A percentile compares a stretch with the other conserved stretches of the same genome.
These are phyloP conservation scores for Ptychoptera contaminata DNA, from an alignment of 2,888 invertebrate species.

Conservation along the genomic window DNA sequence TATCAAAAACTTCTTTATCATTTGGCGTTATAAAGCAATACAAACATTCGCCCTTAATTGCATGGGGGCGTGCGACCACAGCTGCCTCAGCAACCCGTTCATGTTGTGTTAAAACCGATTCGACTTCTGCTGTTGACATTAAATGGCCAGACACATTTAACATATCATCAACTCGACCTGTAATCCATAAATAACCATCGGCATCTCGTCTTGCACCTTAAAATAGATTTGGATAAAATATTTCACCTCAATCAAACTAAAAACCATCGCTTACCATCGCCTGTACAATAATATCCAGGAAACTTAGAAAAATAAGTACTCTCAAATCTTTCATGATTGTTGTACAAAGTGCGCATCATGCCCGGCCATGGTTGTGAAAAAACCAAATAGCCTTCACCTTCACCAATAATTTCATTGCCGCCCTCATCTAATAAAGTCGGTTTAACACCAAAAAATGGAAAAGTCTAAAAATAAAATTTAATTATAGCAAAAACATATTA, in stretches of 20 bases:
- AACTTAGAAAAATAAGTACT: slow-evolving; percentile 91
- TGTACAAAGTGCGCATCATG: slow-evolving; percentile 88
- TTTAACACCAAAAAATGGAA: slow-evolving; percentile 94
- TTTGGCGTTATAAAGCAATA: slow-evolving; percentile 95
- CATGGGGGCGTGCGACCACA: slow-evolving; percentile 87
- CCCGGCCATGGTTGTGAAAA: slow-evolving; percentile 96
- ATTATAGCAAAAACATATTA: not conserved
- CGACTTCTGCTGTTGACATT: slow-evolving; percentile 92
- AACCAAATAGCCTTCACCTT: slow-evolving; percentile 88
- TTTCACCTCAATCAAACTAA: not conserved
- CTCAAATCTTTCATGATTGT: slow-evolving; percentile 80
- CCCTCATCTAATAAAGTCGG: slow-evolving; percentile 77
- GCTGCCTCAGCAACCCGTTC: slow-evolving; percentile 81
- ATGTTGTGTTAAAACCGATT: slow-evolving; percentile 67
- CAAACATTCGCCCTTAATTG: slow-evolving; percentile 90
- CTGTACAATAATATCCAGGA: slow-evolving; percentile 93
- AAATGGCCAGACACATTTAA: slow-evolving; percentile 96
- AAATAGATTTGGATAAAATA: slow-evolving; percentile 10
- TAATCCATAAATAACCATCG: slow-evolving; percentile 93
- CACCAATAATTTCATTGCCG: slow-evolving; percentile 69
- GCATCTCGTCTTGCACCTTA: slow-evolving; percentile 77
- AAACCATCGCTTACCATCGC: slow-evolving; percentile 60
- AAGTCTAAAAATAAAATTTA: slow-evolving; percentile 42
- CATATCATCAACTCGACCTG: slow-evolving; percentile 96
- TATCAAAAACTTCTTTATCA: slow-evolving; percentile 53